Base-by-base conservation (phyloP, 2,797 vertebrate species). In the Cossypha niveicapilla region DNA sequence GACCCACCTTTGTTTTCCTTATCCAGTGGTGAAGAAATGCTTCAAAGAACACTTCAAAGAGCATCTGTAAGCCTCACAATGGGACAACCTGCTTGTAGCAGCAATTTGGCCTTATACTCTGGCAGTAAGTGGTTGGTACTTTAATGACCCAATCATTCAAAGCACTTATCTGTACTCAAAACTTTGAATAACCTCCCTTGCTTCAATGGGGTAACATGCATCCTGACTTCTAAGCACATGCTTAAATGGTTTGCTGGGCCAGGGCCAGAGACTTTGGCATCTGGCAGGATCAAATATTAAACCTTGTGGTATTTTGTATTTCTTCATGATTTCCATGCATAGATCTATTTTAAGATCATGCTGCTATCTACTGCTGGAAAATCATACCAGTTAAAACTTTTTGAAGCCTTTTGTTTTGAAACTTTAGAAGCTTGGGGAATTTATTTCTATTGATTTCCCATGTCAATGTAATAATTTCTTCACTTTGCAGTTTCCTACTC, bases 61-160 rank as follows among this genome's bases (percentile, higher is more conserved):
- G 34, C 9, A 1, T 42, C 4, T 66, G 35, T 70, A 48, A 92
- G 53, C 21, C 88, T 79, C 12, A 1, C 70, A 78, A 89, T 53
- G 60, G 63, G 86, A 57, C 56, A 74, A 74, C 72, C 75, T 90
- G 75, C 34, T 88, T 73, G 5, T 39, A 57, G 86, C 0, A 0
- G 65, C 61, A 83, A 81, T 90, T 94, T 42, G 77, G 78, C 65
- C 24, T 66, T 44, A 41, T 56, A 4, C 24, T 86, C 67, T 39
- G 41, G 81, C 72, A 92, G 84, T 91, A 91, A 94, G 77, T 91
- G 86, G 81, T 60, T 89, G 81, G 77, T 86, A 63, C 84, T 95
- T 94, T 82, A 92, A 92, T 76, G 74, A 96, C 84, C 70, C 60
- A 76, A 1, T 90, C 18, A 1, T 86, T 92, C 73, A 92, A 81